Conservation (phyloP, 2,113 vertebrate species). For the Hypanus sabinus region DNA sequence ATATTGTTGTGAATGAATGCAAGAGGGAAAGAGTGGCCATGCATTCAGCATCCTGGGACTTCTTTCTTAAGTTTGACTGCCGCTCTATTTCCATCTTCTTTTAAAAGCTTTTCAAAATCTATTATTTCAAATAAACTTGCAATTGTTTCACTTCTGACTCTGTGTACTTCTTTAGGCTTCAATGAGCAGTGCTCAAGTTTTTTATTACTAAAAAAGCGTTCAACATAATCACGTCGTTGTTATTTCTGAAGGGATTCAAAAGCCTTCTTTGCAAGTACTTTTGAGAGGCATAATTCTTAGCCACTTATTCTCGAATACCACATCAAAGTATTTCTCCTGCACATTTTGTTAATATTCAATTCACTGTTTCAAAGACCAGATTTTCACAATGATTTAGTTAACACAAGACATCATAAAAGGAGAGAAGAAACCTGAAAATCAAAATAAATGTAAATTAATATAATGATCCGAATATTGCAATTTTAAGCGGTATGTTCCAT, state of each 20-base stretch:
- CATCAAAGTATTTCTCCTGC: background rate
- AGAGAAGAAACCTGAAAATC: background rate
- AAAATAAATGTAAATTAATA: constrained; percentile 8
- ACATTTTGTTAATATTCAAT: background rate
- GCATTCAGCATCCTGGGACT: background rate
- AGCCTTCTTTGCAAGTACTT: background rate
- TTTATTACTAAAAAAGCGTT: background rate
- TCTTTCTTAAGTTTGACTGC: background rate
- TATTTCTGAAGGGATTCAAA: background rate
- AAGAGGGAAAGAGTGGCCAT: no score
- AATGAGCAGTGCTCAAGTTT: no score
- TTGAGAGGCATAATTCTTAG: background rate
- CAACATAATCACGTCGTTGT: background rate
- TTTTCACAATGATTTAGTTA: constrained; percentile 33
- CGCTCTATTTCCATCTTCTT: background rate
- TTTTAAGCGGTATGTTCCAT: background rate
- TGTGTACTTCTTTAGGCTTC: background rate
- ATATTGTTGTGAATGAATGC: no score
- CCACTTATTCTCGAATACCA: background rate
- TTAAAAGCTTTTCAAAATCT: background rate
- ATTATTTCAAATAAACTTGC: background rate
- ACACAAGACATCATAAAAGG: background rate
- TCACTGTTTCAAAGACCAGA: background rate
- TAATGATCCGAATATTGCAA: background rate
- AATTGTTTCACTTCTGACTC: background rate